Evolutionary conservation across 2,888 invertebrate species (phyloP).

Genomic region (Druceiella hillmani): DNA sequence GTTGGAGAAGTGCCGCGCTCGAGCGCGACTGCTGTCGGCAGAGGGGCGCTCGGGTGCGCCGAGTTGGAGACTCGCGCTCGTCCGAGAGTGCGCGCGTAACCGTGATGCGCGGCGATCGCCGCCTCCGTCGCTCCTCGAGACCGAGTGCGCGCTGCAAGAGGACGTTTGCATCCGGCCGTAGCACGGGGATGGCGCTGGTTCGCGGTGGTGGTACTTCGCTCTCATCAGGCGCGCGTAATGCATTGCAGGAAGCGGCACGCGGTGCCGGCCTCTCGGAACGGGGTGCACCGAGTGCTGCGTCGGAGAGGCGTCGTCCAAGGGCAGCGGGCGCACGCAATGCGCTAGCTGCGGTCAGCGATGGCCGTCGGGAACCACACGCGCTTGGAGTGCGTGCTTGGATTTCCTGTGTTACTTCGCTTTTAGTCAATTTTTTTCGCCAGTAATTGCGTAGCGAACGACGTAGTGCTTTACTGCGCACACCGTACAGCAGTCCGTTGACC

Average conservation of each 20-base stretch:
- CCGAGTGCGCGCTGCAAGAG: conserved; percentile 57
- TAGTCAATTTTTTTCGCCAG: conserved; percentile 71
- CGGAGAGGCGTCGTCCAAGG: conserved; percentile 41
- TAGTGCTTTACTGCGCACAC: conserved; percentile 66
- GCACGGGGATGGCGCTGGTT: conserved; percentile 42
- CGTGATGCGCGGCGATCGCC: conserved; percentile 62
- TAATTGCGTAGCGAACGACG: conserved; percentile 71
- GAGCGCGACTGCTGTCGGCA: conserved; percentile 48
- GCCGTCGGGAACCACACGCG: conserved; percentile 68
- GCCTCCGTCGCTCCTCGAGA: conserved; percentile 43
- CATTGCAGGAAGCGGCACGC: conserved; percentile 64
- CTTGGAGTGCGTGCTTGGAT: conserved; percentile 77
- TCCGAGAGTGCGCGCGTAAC: conserved; percentile 70
- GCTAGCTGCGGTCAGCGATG: conserved; percentile 59
- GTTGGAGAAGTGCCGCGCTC: conserved; percentile 44
- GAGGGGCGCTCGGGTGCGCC: conserved; percentile 44
- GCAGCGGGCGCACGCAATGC: conserved; percentile 43
- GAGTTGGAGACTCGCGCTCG: conserved; percentile 60
- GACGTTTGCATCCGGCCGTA: conserved; percentile 54
- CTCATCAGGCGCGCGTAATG: conserved; percentile 56
- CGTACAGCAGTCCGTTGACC: conserved; percentile 73
- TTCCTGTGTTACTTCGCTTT: conserved; percentile 73
- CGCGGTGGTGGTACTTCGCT: conserved; percentile 38
- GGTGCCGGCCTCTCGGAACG: conserved; percentile 46
- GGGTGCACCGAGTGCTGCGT: conserved; percentile 42